Conservation (phyloP, 2,797 vertebrate species). For the Etheostoma nigrum region DNA sequence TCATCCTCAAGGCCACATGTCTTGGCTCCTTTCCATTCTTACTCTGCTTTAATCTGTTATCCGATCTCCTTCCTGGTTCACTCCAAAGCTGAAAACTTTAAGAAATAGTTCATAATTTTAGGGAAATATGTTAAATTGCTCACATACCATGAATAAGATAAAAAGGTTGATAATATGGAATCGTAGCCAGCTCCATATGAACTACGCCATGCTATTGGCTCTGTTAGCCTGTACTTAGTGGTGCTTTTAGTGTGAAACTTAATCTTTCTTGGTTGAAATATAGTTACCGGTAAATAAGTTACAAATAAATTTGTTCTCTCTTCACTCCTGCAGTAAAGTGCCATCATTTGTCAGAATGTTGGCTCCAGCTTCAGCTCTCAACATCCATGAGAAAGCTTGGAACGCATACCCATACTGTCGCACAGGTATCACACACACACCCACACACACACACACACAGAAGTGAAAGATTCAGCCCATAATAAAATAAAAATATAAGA, state of each 20-base stretch:
- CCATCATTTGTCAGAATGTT: constrained; percentile 95
- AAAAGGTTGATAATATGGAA: background rate
- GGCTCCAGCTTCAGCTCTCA: constrained; percentile 95
- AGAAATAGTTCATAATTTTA: background rate
- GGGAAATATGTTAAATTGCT: background rate
- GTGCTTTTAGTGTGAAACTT: background rate
- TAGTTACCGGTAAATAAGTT: background rate
- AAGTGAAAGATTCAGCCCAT: background rate
- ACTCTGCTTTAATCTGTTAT: background rate
- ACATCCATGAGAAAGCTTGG: constrained; percentile 99
- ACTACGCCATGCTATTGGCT: background rate
- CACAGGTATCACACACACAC: constrained; percentile 85
- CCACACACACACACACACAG: constrained; percentile 15
- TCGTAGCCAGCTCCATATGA: background rate
- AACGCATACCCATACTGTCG: constrained; percentile 99
- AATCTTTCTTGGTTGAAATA: background rate
- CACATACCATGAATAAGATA: background rate
- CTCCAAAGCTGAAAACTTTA: background rate
- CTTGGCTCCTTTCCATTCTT: constrained; percentile 3
- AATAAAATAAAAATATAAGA: background rate
- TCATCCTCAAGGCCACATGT: background rate
- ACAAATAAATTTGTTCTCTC: background rate
- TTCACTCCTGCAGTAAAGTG: constrained; percentile 90
- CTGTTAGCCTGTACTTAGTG: background rate
- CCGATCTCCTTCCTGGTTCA: background rate